Conservation (phyloP, 2,888 invertebrate genomes). For the Emmelina monodactyla region DNA sequence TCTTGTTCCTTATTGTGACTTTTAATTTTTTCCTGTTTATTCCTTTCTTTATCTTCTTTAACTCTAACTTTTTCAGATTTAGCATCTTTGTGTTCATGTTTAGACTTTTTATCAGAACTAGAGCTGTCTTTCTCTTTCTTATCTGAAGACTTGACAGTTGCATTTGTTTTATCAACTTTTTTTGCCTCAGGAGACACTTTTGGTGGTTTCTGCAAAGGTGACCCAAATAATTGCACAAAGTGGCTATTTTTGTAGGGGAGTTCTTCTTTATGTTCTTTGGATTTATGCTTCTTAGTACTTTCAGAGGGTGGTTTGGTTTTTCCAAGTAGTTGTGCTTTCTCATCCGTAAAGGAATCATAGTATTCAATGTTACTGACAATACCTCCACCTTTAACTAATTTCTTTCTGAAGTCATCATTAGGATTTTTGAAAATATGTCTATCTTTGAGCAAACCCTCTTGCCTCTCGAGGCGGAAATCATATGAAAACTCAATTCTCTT, state of each 20-base stretch:
- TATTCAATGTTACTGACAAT: constrained; percentile 52
- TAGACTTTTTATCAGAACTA: constrained; percentile 52
- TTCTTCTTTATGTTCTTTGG: constrained; percentile 64
- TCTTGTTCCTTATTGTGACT: constrained; percentile 67
- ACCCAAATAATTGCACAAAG: constrained; percentile 84
- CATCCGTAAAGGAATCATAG: constrained; percentile 65
- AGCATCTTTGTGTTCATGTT: constrained; percentile 53
- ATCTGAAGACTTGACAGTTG: constrained; percentile 53
- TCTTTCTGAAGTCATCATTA: constrained; percentile 87
- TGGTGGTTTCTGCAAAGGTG: constrained; percentile 79
- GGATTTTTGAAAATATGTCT: constrained; percentile 86
- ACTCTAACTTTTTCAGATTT: constrained; percentile 53
- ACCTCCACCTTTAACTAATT: constrained; percentile 88
- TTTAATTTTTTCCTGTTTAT: constrained; percentile 52
- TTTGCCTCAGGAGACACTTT: constrained; percentile 74
- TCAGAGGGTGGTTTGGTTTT: constrained; percentile 75
- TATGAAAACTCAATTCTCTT: constrained; percentile 85
- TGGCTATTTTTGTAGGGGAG: constrained; percentile 66
- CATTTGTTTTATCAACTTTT: constrained; percentile 46
- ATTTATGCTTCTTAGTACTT: constrained; percentile 67
- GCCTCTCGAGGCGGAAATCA: constrained; percentile 81
- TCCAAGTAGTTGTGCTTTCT: constrained; percentile 69
- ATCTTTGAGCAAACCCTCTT: constrained; percentile 77
- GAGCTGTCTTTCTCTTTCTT: constrained; percentile 61
- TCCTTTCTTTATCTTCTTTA: constrained; percentile 56